Evolutionary conservation across 2,113 vertebrate species (phyloP), one percentile per base, ranked within the genome.

Genomic region (Paraplagusia blochii): DNA sequence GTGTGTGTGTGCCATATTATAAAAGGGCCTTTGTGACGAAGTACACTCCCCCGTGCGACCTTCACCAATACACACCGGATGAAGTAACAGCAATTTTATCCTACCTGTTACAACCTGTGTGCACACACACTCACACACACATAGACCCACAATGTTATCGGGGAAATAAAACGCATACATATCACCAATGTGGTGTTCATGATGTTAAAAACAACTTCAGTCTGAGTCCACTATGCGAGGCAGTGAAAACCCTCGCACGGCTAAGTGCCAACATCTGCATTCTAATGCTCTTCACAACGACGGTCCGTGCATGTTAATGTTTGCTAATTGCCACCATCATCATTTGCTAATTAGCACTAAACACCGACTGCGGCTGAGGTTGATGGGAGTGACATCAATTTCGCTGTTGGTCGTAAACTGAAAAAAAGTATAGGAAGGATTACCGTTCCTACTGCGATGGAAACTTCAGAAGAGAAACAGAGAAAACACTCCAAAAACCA

Each of bases 11-110:
- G 22, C 33, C 63, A 58, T 44, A 39, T 50, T 8, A 83, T 72
- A 81, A 72, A 58, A 63, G 48, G 8, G 8, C 11, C 66, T 74
- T 76, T 83, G 72, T 74, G 16, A 40, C 1, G 14, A 60, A 35
- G 15, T 43, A 10, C 0, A n/a, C 1, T 11, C 35, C 13, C 46
- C 19, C 7, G 2, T 9, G 8, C 9, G 34, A 51, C 49, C 49
- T 51, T 51, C 49, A 16, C 19, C 40, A 19, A 10, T 17, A 44
- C 17, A 40, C n/a, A 40, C 11, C 2, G 38, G 50, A 11, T 18
- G 35, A 44, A 0, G 11, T 8, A 53, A 40, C 38, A 38, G 5
- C 62, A 58, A 19, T 52, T 56, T 50, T 29, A 36, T 57, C 45
- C 2, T 47, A 49, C 72, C 45, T 73, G 72, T 68, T 49, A 39